Conservation (phyloP, 1,140 invertebrate species). For the Pseudomyrmex pallidus region DNA sequence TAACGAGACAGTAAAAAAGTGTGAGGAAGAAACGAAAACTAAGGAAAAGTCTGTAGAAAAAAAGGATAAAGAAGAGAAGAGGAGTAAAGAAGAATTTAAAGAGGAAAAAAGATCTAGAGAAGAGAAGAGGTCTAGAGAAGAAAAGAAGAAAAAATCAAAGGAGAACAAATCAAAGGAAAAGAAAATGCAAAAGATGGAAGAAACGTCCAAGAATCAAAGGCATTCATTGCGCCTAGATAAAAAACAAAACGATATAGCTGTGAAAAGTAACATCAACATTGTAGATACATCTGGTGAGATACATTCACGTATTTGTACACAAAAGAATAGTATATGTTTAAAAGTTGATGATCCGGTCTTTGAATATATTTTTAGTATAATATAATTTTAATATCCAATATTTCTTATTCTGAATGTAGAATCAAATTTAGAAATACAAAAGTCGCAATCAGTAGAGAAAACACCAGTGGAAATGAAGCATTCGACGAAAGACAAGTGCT, state of each 20-base stretch:
- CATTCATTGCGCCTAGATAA: constrained; percentile 70
- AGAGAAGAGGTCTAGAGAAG: constrained; percentile 73
- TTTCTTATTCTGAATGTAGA: constrained; percentile 77
- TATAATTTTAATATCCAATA: neutral
- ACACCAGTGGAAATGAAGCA: constrained; percentile 61
- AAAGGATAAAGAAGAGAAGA: too few species aligned
- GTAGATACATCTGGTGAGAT: constrained; percentile 82
- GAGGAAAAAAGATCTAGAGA: neutral
- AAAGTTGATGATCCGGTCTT: too few species aligned
- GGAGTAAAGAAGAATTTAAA: too few species aligned
- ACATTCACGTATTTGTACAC: neutral
- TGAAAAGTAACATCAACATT: constrained; percentile 77
- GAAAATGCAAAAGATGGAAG: constrained; percentile 73
- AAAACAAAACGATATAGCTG: constrained; percentile 65
- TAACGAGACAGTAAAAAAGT: constrained; percentile 63
- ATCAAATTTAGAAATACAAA: constrained; percentile 82
- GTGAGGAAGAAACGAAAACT: too few species aligned
- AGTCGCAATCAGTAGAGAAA: constrained; percentile 73
- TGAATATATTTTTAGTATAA: neutral
- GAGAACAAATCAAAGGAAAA: constrained; percentile 79
- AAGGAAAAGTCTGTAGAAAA: too few species aligned
- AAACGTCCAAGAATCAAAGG: constrained; percentile 67
- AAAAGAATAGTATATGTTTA: too few species aligned
- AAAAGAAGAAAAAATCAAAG: constrained; percentile 75
- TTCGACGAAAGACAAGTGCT: constrained; percentile 69